phyloP scores from a whole-genome alignment of 2,888 invertebrate genomes.

The Empis livida region DNA sequence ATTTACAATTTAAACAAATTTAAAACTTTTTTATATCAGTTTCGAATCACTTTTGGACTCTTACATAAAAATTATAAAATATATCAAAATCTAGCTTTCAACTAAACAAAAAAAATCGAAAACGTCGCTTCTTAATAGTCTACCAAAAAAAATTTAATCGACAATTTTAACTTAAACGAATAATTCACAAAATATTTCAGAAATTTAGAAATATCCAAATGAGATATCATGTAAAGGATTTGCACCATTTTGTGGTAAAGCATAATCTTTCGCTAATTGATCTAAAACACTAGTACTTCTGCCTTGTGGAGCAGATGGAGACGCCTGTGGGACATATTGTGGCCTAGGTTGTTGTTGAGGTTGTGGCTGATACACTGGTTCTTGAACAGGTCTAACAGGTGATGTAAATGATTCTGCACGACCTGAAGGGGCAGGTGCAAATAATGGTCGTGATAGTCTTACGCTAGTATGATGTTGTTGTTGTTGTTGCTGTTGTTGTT shows the following conservation, averaged over 20 bases:
- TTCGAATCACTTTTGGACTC: no score
- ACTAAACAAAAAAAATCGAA: no score
- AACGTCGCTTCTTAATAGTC: no score
- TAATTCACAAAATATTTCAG: conserved; percentile 5
- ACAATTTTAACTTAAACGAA: conserved; percentile 1
- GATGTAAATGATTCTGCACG: conserved; percentile 24
- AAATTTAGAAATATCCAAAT: conserved; percentile 60
- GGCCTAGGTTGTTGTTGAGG: conserved; percentile 10
- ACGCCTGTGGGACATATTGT: conserved; percentile 16
- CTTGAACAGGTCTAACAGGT: conserved; percentile 18
- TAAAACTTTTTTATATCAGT: no score
- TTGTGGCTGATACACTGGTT: conserved; percentile 22
- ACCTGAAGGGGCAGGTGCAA: conserved; percentile 29
- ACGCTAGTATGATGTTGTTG: conserved; percentile 18
- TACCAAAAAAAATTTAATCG: not conserved
- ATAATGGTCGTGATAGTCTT: conserved; percentile 30
- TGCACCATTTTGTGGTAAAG: conserved; percentile 55
- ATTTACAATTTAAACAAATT: no score
- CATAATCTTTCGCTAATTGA: conserved; percentile 68
- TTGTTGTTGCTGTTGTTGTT: no score
- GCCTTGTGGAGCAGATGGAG: conserved; percentile 18
- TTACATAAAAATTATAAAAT: no score
- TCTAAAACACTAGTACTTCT: conserved; percentile 50
- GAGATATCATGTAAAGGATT: conserved; percentile 68
- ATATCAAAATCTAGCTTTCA: no score